Evolutionary conservation across 1,140 invertebrate species (phyloP).

Genomic region (Bemisia tabaci): DNA sequence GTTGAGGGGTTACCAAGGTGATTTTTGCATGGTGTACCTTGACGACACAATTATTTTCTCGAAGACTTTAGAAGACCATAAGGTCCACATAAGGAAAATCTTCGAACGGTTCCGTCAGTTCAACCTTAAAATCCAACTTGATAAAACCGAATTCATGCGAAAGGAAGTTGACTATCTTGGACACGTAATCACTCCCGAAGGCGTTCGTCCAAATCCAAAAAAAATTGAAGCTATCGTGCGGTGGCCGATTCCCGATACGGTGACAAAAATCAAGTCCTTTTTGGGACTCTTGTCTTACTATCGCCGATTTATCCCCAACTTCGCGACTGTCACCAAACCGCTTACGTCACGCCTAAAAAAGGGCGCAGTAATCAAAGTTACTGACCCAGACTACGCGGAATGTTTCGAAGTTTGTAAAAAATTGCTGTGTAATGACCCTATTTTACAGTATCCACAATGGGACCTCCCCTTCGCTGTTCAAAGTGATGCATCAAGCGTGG

Average conservation of each 20-base stretch:
- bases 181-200: slow-evolving; percentile 21
- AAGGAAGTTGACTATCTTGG: slow-evolving; percentile 25
- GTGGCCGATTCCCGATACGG: background rate
- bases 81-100: slow-evolving; percentile 8
- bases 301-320: slow-evolving; percentile 18
- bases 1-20: slow-evolving; percentile 23
- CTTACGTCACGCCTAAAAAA: slow-evolving; percentile 20
- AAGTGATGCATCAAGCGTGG: slow-evolving; percentile 32
- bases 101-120: slow-evolving; percentile 22
- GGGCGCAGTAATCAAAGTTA: background rate
- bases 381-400: slow-evolving; percentile 12
- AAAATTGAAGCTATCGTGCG: slow-evolving; percentile 17
- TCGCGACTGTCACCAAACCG: slow-evolving; percentile 22
- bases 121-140: slow-evolving; percentile 24
- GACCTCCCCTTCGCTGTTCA: slow-evolving; percentile 36
- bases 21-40: slow-evolving; percentile 27
- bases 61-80: slow-evolving; percentile 20
- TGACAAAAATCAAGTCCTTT: too few species aligned
- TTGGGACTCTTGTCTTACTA: slow-evolving; percentile 12
- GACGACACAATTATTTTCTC: slow-evolving; percentile 30
- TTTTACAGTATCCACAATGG: slow-evolving; percentile 29
- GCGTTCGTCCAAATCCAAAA: slow-evolving; percentile 23
- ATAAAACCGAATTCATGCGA: slow-evolving; percentile 24
- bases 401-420: too few species aligned
- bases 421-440: too few species aligned